A percentile compares a stretch with the other conserved stretches of the same genome.
Evolutionary conservation across 2,113 vertebrate species (phyloP).

Genomic region (Datnioides undecimradiatus): DNA sequence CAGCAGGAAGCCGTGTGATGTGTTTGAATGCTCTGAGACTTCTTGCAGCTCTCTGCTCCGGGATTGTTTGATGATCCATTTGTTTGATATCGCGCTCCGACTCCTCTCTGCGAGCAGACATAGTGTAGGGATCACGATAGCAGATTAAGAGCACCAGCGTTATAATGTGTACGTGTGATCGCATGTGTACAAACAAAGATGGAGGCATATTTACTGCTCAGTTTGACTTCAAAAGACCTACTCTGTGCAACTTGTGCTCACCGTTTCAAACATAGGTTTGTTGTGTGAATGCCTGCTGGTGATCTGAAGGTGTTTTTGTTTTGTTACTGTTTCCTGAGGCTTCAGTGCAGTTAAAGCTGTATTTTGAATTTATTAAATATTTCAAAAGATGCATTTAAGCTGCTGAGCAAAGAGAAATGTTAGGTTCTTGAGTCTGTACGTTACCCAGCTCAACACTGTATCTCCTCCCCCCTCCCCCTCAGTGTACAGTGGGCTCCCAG

Average conservation of each 20-base stretch:
- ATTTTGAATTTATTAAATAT: background rate
- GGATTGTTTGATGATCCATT: slow-evolving; percentile 62
- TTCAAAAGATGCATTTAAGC: background rate
- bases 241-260: slow-evolving; percentile 1
- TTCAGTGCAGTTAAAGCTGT: background rate
- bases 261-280: slow-evolving; percentile 19
- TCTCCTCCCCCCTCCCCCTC: background rate
- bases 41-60: slow-evolving; percentile 40
- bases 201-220: slow-evolving; percentile 45
- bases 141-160: slow-evolving; percentile 32
- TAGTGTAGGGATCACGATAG: slow-evolving; percentile 19
- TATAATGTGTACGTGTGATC: background rate
- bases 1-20: slow-evolving; percentile 20
- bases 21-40: slow-evolving; percentile 42
- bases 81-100: slow-evolving; percentile 60
- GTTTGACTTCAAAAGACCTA: slow-evolving; percentile 50
- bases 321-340: slow-evolving; percentile 24
- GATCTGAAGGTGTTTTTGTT: slow-evolving; percentile 34
- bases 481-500: slow-evolving; percentile 89
- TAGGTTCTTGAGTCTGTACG: background rate
- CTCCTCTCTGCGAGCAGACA: slow-evolving; percentile 22
- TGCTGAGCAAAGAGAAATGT: background rate
- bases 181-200: slow-evolving; percentile 16
- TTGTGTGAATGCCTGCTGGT: slow-evolving; percentile 13
- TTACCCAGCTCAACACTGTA: background rate